Percentiles rank a stretch among this genome's conserved stretches.
These are phyloP conservation scores for Struthidea cinerea DNA, from an alignment of 2,113 vertebrate genomes.

Conservation along the genomic window DNA sequence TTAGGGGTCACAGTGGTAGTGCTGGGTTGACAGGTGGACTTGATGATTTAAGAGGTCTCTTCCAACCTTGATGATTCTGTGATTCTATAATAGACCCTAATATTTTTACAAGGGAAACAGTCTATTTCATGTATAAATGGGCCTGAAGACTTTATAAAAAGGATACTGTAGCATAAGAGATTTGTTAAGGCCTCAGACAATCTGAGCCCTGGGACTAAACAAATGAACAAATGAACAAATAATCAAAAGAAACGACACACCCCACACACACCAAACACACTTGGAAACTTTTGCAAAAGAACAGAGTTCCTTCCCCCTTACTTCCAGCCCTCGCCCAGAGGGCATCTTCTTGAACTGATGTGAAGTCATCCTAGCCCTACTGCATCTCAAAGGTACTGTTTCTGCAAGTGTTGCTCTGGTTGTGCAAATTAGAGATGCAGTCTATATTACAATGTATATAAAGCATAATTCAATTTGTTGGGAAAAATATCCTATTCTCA, in stretches of 20 bases:
- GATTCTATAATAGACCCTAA: not conserved
- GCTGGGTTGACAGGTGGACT: not conserved
- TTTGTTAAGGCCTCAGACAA: not conserved
- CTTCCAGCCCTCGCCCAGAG: not conserved
- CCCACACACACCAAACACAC: not conserved
- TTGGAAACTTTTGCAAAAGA: not conserved
- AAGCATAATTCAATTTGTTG: not conserved
- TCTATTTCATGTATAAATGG: not conserved
- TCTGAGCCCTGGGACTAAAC: not conserved
- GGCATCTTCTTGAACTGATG: not conserved
- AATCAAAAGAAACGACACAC: not conserved
- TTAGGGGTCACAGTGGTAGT: not conserved
- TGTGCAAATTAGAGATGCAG: not conserved
- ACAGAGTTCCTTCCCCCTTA: not conserved
- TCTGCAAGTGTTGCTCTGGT: not conserved
- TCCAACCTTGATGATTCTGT: not conserved
- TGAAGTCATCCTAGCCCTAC: not conserved
- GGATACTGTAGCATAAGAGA: not conserved
- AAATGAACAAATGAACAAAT: not conserved
- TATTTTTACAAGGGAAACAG: not conserved
- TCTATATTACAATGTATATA: not conserved
- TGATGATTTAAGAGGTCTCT: not conserved
- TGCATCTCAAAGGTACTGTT: not conserved
- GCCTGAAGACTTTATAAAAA: not conserved
- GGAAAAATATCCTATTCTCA: not conserved